phyloP scores from a whole-genome alignment of 2,888 invertebrate species.

The Drosophila anceps region DNA sequence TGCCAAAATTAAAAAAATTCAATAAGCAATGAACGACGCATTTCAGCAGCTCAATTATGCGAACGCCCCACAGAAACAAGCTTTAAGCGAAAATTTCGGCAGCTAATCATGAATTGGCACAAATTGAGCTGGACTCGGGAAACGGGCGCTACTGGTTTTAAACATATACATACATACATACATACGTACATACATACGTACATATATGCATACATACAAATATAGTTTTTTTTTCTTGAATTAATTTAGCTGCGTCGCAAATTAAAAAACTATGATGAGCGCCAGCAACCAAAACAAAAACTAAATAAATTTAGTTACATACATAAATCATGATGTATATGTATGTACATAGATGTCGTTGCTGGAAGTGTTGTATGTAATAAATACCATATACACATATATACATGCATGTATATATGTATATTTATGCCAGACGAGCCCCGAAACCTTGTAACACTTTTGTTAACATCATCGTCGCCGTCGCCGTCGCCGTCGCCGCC shows the following conservation, averaged over 20 bases:
- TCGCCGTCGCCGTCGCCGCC: neutral
- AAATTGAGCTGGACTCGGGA: slow-evolving; percentile 38
- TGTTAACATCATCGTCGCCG: slow-evolving; percentile 11
- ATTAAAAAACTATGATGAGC: slow-evolving; percentile 7
- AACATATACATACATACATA: too few relatives aligned
- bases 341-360: neutral
- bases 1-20: neutral
- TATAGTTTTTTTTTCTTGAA: slow-evolving; percentile 4
- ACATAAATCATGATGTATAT: neutral
- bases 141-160: slow-evolving; percentile 48
- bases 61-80: slow-evolving; percentile 16
- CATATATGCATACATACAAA: neutral
- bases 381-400: neutral
- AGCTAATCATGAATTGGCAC: slow-evolving; percentile 62
- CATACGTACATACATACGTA: too few relatives aligned
- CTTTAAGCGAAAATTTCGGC: slow-evolving; percentile 15
- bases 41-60: slow-evolving; percentile 8
- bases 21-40: slow-evolving; percentile 22
- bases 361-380: slow-evolving; percentile 6
- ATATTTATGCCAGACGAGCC: slow-evolving; percentile 14
- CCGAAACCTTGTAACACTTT: slow-evolving; percentile 62
- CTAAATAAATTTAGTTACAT: slow-evolving; percentile 13
- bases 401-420: neutral
- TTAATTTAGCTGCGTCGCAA: slow-evolving; percentile 30
- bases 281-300: slow-evolving; percentile 13